Conservation (phyloP, 2,113 vertebrate genomes). For the Fregata magnificens region DNA sequence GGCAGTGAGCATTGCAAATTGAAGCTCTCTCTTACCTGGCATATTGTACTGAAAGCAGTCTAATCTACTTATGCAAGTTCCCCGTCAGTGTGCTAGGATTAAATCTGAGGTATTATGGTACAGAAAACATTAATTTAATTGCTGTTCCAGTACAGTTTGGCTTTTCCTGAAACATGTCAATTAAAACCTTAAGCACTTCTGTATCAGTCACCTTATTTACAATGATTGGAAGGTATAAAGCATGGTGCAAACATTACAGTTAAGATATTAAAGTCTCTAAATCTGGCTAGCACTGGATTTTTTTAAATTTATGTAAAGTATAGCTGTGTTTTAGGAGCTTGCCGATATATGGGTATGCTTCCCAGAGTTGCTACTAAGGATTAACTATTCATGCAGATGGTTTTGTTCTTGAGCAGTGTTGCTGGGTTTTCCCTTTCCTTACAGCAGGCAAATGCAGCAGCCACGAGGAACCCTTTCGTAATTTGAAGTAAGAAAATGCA, state of each 20-base stretch:
- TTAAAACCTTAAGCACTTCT: not conserved
- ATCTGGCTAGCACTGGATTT: not conserved
- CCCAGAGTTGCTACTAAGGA: not conserved
- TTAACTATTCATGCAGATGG: not conserved
- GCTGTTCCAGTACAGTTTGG: not conserved
- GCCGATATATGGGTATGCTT: not conserved
- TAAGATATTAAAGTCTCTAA: not conserved
- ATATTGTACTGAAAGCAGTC: not conserved
- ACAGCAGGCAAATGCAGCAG: not conserved
- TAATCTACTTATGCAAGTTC: conserved; percentile 1
- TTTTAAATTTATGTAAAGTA: not conserved
- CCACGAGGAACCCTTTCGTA: not conserved
- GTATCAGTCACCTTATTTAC: not conserved
- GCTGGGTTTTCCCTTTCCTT: not conserved
- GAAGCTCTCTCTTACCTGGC: not conserved
- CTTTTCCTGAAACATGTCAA: not conserved
- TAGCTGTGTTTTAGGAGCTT: not conserved
- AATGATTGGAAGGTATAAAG: not conserved
- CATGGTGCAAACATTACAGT: not conserved
- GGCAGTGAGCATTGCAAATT: not conserved
- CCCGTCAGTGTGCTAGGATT: not conserved
- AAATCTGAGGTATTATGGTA: not conserved
- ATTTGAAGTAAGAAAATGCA: not conserved
- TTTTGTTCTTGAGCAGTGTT: not conserved
- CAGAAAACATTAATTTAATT: conserved; percentile 11